phyloP scores from a whole-genome alignment of 2,888 invertebrate genomes.

The Drosophila cognata region DNA sequence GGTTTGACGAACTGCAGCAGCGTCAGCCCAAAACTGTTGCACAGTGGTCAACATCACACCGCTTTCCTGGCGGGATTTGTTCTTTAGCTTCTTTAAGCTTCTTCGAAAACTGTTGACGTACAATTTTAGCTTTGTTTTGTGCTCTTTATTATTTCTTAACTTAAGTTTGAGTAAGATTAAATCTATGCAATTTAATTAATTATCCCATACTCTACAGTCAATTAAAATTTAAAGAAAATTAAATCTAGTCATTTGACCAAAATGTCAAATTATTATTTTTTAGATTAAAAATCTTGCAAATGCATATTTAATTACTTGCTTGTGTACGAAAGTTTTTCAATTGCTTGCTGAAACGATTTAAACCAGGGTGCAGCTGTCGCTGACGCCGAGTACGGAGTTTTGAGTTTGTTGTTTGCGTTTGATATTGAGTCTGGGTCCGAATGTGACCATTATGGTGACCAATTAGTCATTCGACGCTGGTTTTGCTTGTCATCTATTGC shows the following conservation, averaged over 20 bases:
- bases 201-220: neutral
- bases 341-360: conserved; percentile 4
- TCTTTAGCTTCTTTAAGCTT: neutral
- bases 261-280: neutral
- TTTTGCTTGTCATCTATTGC: conserved; percentile 76
- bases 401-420: conserved; percentile 4
- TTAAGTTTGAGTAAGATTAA: neutral
- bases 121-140: neutral
- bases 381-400: conserved; percentile 18
- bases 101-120: neutral
- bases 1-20: conserved; percentile 74
- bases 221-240: neutral
- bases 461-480: conserved; percentile 77
- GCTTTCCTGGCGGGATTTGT: neutral
- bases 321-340: neutral
- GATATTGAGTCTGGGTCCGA: conserved; percentile 30
- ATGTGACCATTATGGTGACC: conserved; percentile 77
- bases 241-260: neutral
- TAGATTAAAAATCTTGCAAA: neutral
- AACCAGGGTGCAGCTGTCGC: conserved; percentile 39
- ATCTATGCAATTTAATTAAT: neutral
- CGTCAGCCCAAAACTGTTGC: conserved; percentile 25
- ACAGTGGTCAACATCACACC: conserved; percentile 30
- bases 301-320: neutral
- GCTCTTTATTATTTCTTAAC: neutral